Evolutionary conservation across 2,113 vertebrate genomes (phyloP), one percentile per base, ranked within the genome.

Genomic region (Psittacus erithacus): DNA sequence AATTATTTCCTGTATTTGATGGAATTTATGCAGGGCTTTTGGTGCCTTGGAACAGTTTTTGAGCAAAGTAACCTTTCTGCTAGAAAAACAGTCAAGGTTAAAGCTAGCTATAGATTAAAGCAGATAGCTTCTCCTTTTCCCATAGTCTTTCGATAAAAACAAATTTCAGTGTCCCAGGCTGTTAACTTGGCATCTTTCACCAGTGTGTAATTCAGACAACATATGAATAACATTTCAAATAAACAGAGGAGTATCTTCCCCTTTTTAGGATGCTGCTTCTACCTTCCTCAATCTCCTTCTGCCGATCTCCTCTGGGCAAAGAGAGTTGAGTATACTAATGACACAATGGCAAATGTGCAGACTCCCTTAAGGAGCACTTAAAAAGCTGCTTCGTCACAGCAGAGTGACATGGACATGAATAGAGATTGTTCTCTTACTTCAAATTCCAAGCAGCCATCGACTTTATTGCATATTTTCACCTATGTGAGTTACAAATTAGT

Each of bases 401-500:
- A n/a, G 28, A 13, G 39, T 86, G 73, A 86, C 90, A 84, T 2
- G 8, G 82, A 79, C 86, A 69, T 43, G 67, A 82, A 87, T 7
- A 65, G 52, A 64, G 46, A 33, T 85, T 89, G 63, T 82, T 82
- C 49, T 89, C 43, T 90, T 39, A 17, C 88, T 94, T 92, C 76
- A 75, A 24, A 76, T 76, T 93, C 83, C 46, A 74, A 38, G 80
- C 83, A 94, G 57, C n/a, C 69, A 50, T 79, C 2, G 33, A 75
- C 57, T 85, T 91, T 57, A 74, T 73, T 76, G 49, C 70, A 28
- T 86, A 84, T 85, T 93, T 95, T 88, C 60, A 95, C 91, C 86
- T 91, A 65, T 53, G 83, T 46, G 70, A 92, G 73, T 82, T 94
- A 96, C 73, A 92, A 84, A 96, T 91, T 82, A 91, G 59, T 87